Conservation (phyloP, 2,888 invertebrate species). For the Tipula helvola region DNA sequence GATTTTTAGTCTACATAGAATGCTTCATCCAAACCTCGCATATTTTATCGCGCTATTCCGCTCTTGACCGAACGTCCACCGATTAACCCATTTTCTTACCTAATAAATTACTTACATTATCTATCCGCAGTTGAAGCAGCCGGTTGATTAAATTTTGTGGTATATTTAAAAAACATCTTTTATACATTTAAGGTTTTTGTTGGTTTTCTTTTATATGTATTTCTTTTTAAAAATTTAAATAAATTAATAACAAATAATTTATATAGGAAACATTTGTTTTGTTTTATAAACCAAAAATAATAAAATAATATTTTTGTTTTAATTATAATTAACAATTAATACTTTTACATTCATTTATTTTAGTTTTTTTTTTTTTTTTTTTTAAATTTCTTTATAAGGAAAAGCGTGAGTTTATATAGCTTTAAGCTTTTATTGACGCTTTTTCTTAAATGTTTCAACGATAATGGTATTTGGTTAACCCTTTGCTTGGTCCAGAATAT, state of each 20-base stretch:
- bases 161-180: background rate
- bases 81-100: too few species aligned
- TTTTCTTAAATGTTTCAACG: background rate
- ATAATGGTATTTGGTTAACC: background rate
- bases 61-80: too few species aligned
- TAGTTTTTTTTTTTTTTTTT: background rate
- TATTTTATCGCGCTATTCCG: too few species aligned
- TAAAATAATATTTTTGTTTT: background rate
- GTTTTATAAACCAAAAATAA: background rate
- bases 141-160: background rate
- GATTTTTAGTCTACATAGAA: too few species aligned
- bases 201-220: background rate
- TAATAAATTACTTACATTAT: too few species aligned
- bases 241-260: background rate
- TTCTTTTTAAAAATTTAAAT: background rate
- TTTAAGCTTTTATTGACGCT: background rate
- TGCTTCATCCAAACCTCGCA: too few species aligned
- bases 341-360: background rate
- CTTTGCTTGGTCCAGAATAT: background rate
- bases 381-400: background rate
- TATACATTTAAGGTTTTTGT: background rate
- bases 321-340: background rate
- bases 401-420: background rate
- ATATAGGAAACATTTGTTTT: background rate
- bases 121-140: too few species aligned